Evolutionary conservation across 2,113 vertebrate species (phyloP), one percentile per base, ranked within the genome.

Genomic region (Furnarius figulus): DNA sequence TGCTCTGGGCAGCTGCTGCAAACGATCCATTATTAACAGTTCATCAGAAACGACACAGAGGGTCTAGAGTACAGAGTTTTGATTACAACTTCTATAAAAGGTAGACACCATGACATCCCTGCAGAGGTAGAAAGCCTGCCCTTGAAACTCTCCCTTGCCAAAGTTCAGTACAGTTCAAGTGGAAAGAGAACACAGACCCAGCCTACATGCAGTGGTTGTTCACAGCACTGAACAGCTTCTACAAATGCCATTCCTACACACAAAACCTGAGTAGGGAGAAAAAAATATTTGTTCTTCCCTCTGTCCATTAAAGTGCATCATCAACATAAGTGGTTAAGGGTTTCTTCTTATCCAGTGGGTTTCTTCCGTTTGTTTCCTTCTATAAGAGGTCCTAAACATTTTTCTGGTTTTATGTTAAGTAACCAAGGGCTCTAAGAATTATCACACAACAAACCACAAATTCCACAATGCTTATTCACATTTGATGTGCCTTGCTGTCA

Each of bases 401-500:
- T 23, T 30, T 63, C 25, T 47, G 6, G 6, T 22, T 74, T 82
- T 65, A 58, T 7, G 2, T 24, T 37, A 87, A 63, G 50, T 67
- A 85, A 67, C 9, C 23, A 72, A 59, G 10, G 11, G 10, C 20
- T n/a, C 20, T 42, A 72, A 82, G 46, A 85, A 87, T 62, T 75
- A 75, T 72, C 56, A 59, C 5, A 24, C 37, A 87, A 72, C 16
- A 59, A 82, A 61, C 6, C 24, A 65, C 8, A 39, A n/a, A 83
- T 72, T 81, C 39, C 53, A 71, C 49, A 39, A 46, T 12, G 33
- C 12, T 44, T 14, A 35, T 65, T 85, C 67, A 40, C n/a, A 27
- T 22, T 37, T 62, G 15, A 87, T 1, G 2, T 23, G 19, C 42
- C 37, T 87, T 0, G 0, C 46, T 70, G 50, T 73, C 40, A 87